phyloP scores from a whole-genome alignment of 2,888 invertebrate genomes.

The Ectropis crepuscularia region DNA sequence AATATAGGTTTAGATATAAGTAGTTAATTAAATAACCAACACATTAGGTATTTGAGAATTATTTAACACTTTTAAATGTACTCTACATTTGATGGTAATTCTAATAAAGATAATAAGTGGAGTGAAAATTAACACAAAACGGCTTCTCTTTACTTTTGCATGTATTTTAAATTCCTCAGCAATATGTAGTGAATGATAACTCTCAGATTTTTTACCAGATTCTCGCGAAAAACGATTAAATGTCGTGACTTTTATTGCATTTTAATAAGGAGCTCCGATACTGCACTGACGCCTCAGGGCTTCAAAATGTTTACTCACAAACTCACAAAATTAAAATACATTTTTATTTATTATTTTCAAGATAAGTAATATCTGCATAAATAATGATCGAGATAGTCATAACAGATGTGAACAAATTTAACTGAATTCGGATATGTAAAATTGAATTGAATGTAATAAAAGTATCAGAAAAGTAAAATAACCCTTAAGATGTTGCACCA shows the following conservation, averaged over 20 bases:
- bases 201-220: slow-evolving; percentile 47
- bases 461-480: slow-evolving; percentile 10
- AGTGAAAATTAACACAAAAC: slow-evolving; percentile 4
- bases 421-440: slow-evolving; percentile 41
- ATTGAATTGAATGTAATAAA: slow-evolving; percentile 26
- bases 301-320: slow-evolving; percentile 52
- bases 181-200: slow-evolving; percentile 18
- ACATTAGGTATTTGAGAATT: too few species aligned
- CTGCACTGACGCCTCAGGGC: slow-evolving; percentile 48
- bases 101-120: not conserved
- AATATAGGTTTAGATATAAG: too few species aligned
- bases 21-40: too few species aligned
- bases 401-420: slow-evolving; percentile 47
- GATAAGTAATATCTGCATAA: slow-evolving; percentile 53
- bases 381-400: slow-evolving; percentile 38
- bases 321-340: slow-evolving; percentile 45
- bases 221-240: slow-evolving; percentile 64
- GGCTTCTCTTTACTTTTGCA: not conserved
- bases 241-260: slow-evolving; percentile 65
- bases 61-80: too few species aligned
- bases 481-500: slow-evolving; percentile 1
- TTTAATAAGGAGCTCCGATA: slow-evolving; percentile 63
- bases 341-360: slow-evolving; percentile 39
- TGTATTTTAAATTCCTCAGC: not conserved
- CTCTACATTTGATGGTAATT: not conserved